These are phyloP conservation scores for Apamea anceps DNA, from an alignment of 2,888 invertebrate genomes.

Conservation along the genomic window DNA sequence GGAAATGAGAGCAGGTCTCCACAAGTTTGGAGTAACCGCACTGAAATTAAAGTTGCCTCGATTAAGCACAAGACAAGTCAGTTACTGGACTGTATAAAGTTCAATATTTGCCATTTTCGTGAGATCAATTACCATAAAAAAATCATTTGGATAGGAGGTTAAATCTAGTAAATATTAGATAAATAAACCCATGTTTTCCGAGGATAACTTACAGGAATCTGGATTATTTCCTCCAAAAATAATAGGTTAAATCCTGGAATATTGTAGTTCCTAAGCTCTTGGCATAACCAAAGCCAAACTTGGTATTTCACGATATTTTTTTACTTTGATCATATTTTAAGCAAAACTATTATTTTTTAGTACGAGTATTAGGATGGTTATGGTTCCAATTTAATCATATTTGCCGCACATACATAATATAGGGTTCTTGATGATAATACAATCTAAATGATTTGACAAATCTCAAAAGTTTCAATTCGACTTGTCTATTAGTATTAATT, in stretches of 20 bases:
- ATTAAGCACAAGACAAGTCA: slow-evolving; percentile 31
- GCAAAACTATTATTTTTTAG: neutral
- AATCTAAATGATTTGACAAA: neutral
- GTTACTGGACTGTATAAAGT: slow-evolving; percentile 28
- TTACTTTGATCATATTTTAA: neutral
- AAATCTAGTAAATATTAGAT: neutral
- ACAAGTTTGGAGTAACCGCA: slow-evolving; percentile 26
- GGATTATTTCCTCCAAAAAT: neutral
- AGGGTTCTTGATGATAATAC: neutral
- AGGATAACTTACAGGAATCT: neutral
- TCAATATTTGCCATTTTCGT: slow-evolving; percentile 24
- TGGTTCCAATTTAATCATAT: neutral
- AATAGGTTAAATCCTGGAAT: neutral
- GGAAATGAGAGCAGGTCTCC: slow-evolving; percentile 43
- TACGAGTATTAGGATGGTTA: neutral
- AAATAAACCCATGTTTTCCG: neutral
- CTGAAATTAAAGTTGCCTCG: slow-evolving; percentile 29
- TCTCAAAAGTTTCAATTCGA: neutral
- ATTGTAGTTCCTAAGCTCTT: neutral
- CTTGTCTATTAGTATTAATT: neutral
- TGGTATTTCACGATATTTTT: neutral
- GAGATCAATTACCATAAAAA: neutral
- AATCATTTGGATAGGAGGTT: neutral
- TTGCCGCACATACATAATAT: neutral
- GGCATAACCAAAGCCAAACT: neutral